phyloP scores from a whole-genome alignment of 2,797 vertebrate species.

The Pseudomugil gertrudae region DNA sequence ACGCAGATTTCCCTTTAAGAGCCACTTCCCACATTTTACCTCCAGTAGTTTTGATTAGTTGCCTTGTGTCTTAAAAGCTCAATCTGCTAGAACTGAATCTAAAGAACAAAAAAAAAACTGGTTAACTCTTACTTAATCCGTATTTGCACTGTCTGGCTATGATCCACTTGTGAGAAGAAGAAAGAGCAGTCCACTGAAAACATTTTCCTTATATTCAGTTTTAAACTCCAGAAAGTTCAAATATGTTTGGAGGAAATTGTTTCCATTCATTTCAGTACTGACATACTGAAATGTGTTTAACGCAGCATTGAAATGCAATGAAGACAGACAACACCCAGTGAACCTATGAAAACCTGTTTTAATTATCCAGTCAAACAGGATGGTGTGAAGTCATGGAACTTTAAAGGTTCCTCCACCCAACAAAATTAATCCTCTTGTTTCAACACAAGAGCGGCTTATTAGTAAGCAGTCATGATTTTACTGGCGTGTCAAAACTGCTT shows the following conservation, averaged over 20 bases:
- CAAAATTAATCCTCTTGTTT: neutral
- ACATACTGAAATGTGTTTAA: neutral
- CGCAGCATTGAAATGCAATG: constrained; percentile 8
- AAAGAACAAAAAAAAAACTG: neutral
- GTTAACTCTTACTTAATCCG: neutral
- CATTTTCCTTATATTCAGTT: no score
- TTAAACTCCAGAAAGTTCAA: neutral
- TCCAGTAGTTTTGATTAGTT: neutral
- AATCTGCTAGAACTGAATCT: neutral
- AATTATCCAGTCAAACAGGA: constrained; percentile 43
- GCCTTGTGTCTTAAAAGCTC: neutral
- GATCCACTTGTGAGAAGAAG: no score
- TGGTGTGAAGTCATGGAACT: neutral
- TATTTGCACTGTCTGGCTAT: neutral
- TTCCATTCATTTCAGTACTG: neutral
- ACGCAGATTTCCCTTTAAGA: neutral
- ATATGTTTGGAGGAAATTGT: neutral
- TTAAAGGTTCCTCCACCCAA: constrained; percentile 16
- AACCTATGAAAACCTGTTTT: neutral
- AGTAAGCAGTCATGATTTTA: constrained; percentile 1
- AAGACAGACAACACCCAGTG: constrained; percentile 4
- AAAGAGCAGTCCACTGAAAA: no score
- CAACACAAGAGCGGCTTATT: neutral
- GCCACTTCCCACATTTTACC: neutral
- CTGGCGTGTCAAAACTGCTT: neutral